phyloP scores from a whole-genome alignment of 2,797 vertebrate species.

The Amblyopsis hoosieri region DNA sequence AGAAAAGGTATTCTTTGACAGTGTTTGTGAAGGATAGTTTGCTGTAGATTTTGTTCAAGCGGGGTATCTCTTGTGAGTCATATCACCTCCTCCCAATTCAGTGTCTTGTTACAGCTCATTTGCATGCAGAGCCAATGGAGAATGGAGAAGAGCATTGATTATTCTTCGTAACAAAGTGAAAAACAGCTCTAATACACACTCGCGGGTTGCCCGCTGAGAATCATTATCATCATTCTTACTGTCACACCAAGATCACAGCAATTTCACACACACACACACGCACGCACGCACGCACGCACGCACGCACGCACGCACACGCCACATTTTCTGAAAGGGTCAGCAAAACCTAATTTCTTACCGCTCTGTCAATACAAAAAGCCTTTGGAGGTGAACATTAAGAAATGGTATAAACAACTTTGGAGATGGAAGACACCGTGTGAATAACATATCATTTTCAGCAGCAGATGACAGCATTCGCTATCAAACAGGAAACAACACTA shows the following conservation, averaged over 20 bases:
- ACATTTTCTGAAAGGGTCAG: background rate
- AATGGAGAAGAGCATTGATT: constrained; percentile 47
- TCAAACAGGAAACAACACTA: too few species aligned
- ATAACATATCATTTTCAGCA: too few species aligned
- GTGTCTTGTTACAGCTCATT: constrained; percentile 55
- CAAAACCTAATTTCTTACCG: background rate
- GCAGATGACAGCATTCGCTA: too few species aligned
- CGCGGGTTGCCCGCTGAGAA: constrained; percentile 44
- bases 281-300: background rate
- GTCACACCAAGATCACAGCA: constrained; percentile 59
- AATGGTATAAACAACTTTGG: background rate
- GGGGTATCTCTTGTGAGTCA: constrained; percentile 35
- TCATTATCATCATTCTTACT: constrained; percentile 58
- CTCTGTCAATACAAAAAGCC: background rate
- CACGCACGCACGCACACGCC: background rate
- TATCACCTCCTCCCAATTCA: constrained; percentile 51
- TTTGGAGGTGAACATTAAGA: background rate
- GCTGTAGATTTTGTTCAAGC: too few species aligned
- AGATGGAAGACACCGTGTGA: too few species aligned
- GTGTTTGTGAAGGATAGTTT: too few species aligned
- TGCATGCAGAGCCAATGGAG: constrained; percentile 45
- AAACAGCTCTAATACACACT: constrained; percentile 54
- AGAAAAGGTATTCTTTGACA: too few species aligned
- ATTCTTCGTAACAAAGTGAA: constrained; percentile 49
- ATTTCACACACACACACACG: constrained; percentile 22